Conservation (phyloP, 2,888 invertebrate genomes). For the Parapristionchus giblindavisi region DNA sequence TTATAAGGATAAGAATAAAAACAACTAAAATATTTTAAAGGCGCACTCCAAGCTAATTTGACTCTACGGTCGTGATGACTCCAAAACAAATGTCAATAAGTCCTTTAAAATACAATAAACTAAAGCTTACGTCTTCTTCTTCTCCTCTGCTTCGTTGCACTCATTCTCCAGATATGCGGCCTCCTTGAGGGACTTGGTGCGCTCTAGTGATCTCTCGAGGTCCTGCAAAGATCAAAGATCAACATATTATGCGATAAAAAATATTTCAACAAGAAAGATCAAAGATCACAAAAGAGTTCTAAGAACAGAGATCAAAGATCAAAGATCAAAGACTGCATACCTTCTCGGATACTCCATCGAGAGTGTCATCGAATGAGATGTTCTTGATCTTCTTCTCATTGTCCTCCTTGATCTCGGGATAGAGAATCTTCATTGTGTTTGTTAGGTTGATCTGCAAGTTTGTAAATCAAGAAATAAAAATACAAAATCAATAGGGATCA, state of each 20-base stretch:
- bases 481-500: not conserved
- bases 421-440: conserved; percentile 20
- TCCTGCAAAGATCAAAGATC: conserved; percentile 1
- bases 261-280: too few species aligned
- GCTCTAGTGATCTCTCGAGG: conserved; percentile 28
- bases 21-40: too few species aligned
- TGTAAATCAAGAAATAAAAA: not conserved
- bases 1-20: too few species aligned
- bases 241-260: not conserved
- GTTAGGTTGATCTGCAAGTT: not conserved
- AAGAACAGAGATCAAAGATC: not conserved
- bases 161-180: conserved; percentile 15
- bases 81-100: too few species aligned
- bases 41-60: too few species aligned
- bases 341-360: conserved; percentile 24
- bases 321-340: not conserved
- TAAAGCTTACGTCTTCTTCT: conserved; percentile 4
- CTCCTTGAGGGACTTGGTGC: conserved; percentile 32
- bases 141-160: conserved; percentile 11
- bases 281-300: not conserved
- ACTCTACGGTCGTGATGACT: too few species aligned
- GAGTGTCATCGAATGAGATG: conserved; percentile 14
- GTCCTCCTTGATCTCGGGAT: conserved; percentile 34
- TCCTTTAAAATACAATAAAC: not conserved
- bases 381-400: not conserved